phyloP scores from a whole-genome alignment of 2,888 invertebrate species.

The Diarsia rubi region DNA sequence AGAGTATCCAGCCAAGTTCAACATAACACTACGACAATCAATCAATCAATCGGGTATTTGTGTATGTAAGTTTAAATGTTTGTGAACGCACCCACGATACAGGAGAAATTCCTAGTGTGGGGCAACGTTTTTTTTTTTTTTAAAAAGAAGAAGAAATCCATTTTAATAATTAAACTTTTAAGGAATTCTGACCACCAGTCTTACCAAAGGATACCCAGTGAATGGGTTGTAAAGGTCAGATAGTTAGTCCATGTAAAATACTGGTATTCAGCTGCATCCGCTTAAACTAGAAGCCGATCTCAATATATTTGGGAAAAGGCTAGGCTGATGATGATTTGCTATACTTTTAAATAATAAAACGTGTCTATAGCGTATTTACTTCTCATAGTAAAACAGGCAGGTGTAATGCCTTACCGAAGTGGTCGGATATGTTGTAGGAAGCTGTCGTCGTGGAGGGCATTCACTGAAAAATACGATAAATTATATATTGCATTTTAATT shows the following conservation, averaged over 20 bases:
- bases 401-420: constrained; percentile 47
- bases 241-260: not conserved
- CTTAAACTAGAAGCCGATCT: not conserved
- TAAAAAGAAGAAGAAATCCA: too few relatives aligned
- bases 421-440: constrained; percentile 75
- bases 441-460: constrained; percentile 34
- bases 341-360: not conserved
- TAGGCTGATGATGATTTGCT: not conserved
- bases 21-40: too few relatives aligned
- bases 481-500: not conserved
- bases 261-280: not conserved
- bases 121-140: too few relatives aligned
- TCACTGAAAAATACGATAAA: constrained; percentile 70
- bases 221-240: not conserved
- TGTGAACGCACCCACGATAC: too few relatives aligned
- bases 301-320: not conserved
- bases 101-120: too few relatives aligned
- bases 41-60: too few relatives aligned
- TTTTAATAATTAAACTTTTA: not conserved
- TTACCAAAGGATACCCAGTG: not conserved
- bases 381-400: constrained; percentile 40
- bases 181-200: not conserved
- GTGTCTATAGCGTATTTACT: not conserved
- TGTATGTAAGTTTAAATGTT: too few relatives aligned
- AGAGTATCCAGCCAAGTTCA: constrained; percentile 32